These are phyloP conservation scores for Diglossa cyanea DNA, from an alignment of 2,797 vertebrate species.

Conservation along the genomic window DNA sequence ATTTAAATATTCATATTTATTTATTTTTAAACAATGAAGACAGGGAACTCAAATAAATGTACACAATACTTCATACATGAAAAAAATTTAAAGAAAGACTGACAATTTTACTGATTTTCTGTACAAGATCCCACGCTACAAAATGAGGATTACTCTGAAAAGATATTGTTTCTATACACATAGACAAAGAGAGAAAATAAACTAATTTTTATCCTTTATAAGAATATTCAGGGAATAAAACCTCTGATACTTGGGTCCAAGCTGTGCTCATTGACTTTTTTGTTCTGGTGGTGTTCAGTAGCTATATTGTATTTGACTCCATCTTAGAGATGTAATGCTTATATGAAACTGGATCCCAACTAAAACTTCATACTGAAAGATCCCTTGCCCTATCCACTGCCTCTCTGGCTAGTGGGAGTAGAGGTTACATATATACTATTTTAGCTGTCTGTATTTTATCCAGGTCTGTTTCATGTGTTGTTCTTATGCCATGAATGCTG, in stretches of 20 bases:
- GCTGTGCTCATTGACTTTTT: neutral
- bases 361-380: neutral
- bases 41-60: neutral
- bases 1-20: neutral
- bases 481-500: neutral
- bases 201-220: neutral
- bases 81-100: neutral
- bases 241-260: neutral
- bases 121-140: accelerated
- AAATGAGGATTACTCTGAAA: neutral
- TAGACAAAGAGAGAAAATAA: neutral
- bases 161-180: neutral
- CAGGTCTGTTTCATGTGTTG: neutral
- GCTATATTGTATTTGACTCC: neutral
- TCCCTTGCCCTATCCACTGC: neutral
- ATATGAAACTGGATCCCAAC: neutral
- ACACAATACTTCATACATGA: neutral
- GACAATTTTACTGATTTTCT: neutral
- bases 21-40: neutral
- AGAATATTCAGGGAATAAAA: neutral
- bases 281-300: neutral
- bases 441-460: neutral
- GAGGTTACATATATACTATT: neutral
- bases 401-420: neutral
- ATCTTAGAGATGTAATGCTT: neutral